Evolutionary conservation across 2,113 vertebrate genomes (phyloP).

Genomic region (Megaleporinus macrocephalus): DNA sequence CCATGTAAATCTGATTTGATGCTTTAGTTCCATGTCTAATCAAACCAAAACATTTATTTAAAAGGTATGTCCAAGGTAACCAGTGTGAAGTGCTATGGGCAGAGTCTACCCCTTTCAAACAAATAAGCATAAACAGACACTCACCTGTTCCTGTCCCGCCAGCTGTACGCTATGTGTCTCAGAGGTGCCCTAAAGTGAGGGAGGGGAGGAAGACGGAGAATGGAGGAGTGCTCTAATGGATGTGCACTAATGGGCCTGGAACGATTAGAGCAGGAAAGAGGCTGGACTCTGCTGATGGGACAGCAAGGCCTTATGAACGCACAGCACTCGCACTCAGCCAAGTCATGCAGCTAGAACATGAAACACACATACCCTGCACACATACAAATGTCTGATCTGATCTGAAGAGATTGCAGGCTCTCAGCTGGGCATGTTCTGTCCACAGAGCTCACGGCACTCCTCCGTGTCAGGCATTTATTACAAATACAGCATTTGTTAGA

Average conservation of each 20-base stretch:
- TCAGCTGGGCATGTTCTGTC: background rate
- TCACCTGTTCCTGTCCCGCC: constrained; percentile 45
- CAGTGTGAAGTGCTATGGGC: no score
- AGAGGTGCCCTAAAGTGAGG: constrained; percentile 75
- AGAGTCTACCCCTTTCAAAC: background rate
- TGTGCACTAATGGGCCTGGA: constrained; percentile 65
- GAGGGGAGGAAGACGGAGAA: constrained; percentile 56
- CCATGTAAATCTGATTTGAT: no score
- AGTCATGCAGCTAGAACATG: background rate
- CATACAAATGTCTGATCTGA: background rate
- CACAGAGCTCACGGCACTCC: background rate
- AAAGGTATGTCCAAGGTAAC: no score
- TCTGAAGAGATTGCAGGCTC: background rate
- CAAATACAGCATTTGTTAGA: background rate
- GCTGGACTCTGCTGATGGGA: constrained; percentile 51
- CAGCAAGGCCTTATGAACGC: constrained; percentile 42
- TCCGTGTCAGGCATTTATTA: background rate
- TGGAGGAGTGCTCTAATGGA: constrained; percentile 70
- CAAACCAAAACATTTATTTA: no score
- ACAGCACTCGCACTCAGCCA: background rate
- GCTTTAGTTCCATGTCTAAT: no score
- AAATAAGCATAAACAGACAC: background rate
- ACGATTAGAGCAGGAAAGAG: constrained; percentile 78
- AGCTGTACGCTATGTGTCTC: constrained; percentile 65
- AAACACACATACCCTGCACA: no score